Evolutionary conservation across 64 coral and sea anemone species (phyloP).

Genomic region (Stylophora pistillata): DNA sequence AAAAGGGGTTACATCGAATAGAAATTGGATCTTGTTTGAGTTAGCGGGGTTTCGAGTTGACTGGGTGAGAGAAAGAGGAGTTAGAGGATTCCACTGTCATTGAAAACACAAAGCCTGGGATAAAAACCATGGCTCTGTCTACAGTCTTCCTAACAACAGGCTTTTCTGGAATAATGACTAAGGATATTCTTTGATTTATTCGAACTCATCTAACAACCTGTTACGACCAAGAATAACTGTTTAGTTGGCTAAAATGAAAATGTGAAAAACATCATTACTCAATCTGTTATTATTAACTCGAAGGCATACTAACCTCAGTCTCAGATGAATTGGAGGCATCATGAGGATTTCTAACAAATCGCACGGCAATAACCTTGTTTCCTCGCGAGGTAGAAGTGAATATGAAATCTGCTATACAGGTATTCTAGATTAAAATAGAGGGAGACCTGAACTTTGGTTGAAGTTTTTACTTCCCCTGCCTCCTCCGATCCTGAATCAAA

Average conservation of each 20-base stretch:
- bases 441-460: background rate
- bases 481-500: too few relatives aligned
- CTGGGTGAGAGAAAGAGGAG: too few relatives aligned
- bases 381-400: background rate
- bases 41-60: background rate
- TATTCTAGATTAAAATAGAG: background rate
- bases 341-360: background rate
- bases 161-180: too few relatives aligned
- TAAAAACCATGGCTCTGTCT: too few relatives aligned
- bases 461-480: too few relatives aligned
- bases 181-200: too few relatives aligned
- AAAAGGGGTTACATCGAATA: too few relatives aligned
- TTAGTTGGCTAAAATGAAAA: too few relatives aligned
- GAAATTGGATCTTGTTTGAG: background rate
- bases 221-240: too few relatives aligned
- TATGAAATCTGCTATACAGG: background rate
- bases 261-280: too few relatives aligned
- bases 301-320: background rate
- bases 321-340: background rate
- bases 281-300: background rate
- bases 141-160: background rate
- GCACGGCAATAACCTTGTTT: background rate
- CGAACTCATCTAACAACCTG: too few relatives aligned
- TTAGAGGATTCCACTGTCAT: too few relatives aligned
- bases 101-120: background rate